Evolutionary conservation across 2,797 vertebrate genomes (phyloP).

Genomic region (Picus viridis): DNA sequence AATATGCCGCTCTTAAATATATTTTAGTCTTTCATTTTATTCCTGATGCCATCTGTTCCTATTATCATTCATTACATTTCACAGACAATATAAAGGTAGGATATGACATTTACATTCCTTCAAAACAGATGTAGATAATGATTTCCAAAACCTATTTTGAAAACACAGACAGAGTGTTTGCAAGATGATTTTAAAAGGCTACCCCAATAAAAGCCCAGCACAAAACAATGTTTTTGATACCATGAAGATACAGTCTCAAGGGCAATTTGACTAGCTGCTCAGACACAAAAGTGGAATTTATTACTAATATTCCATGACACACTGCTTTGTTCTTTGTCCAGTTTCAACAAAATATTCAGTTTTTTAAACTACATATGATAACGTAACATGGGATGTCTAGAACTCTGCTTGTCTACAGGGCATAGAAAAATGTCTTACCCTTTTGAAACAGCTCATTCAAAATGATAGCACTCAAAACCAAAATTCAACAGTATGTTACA

Average conservation of each 20-base stretch:
- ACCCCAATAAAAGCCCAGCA: too few relatives aligned
- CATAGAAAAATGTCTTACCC: not conserved
- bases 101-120: conserved; percentile 11
- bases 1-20: not conserved
- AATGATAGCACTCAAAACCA: not conserved
- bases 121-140: not conserved
- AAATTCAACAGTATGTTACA: not conserved
- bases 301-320: not conserved
- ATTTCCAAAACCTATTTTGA: not conserved
- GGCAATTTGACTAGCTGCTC: not conserved
- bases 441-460: not conserved
- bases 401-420: not conserved
- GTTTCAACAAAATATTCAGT: not conserved
- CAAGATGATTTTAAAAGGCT: not conserved
- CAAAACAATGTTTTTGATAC: not conserved
- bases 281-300: not conserved
- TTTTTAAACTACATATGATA: not conserved
- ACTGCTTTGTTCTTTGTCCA: not conserved
- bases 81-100: not conserved
- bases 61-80: conserved; percentile 14
- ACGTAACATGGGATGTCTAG: not conserved
- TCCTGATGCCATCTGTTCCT: not conserved
- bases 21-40: not conserved
- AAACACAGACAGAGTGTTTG: not conserved
- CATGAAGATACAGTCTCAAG: not conserved